Base-by-base conservation (phyloP, 30 jellyfish, hydroid and myxozoan species). In the Turritopsis dohrnii region DNA sequence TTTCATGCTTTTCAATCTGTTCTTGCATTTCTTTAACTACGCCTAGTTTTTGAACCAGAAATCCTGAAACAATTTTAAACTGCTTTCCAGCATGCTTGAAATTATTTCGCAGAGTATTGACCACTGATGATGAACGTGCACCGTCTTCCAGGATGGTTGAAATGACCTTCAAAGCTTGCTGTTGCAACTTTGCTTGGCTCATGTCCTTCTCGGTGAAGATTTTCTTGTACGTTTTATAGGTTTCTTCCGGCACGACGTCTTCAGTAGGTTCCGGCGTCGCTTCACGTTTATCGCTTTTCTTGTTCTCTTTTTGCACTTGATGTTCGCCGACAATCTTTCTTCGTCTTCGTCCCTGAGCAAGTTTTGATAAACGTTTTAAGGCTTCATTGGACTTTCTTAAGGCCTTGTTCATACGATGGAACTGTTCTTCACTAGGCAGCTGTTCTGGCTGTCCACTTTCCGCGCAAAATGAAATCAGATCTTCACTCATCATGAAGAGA, bases 191-290 rank as follows among this genome's bases (percentile, higher is more conserved):
- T 1, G 71, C 23, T 21, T n/a, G 18, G 9, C 28, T 20, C 85
- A 77, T 7, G 9, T 77, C 85, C 71, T 77, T 77, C 72, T 77
- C 85, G 27, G 25, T 77, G 53, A 26, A 77, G 0, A 77, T 77
- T 20, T 0, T 77, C 28, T 77, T 77, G 13, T 30, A 30, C 21
- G 53, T 8, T 72, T 72, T 72, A 31, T 16, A 17, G 31, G 31
- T 22, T 18, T 72, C 81, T 18, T n/a, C 30, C 77, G 28, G 9
- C 1, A 23, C 77, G 16, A 21, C 28, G 77, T 69, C 77, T 8
- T 23, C 9, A n/a, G n/a, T n/a, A 21, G 31, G 9, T 69, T 69
- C 77, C 41, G 31, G 9, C 19, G 77, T n/a, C 28, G 77, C 22
- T 69, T 69, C 77, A 27, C n/a, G 31, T 27, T 69, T 69, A 0